phyloP scores from a whole-genome alignment of 2,113 vertebrate species.

The Candoia aspera region DNA sequence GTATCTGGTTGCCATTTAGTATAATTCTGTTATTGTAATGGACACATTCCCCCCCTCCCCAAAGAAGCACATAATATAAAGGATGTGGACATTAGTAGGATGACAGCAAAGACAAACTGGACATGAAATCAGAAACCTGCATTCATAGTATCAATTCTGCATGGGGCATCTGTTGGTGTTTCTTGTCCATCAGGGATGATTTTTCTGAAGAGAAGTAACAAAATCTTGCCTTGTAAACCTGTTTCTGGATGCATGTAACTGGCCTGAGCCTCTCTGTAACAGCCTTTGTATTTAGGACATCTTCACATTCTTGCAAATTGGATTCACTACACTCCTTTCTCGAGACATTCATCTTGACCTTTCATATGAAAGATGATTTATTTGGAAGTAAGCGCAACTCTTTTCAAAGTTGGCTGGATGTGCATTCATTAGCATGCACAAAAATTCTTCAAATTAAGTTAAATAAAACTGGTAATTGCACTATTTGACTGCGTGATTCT shows the following conservation, averaged over 20 bases:
- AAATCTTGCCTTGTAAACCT: not conserved
- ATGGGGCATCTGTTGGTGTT: not conserved
- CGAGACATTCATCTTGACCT: not conserved
- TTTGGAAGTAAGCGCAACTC: not conserved
- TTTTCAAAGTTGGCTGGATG: slow-evolving; percentile 4
- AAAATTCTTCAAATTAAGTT: slow-evolving; percentile 23
- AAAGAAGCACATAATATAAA: not conserved
- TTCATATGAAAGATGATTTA: slow-evolving; percentile 15
- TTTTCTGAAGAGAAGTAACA: not conserved
- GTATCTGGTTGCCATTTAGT: not conserved
- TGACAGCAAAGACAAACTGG: not conserved
- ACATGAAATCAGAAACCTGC: not conserved
- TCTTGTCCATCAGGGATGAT: not conserved
- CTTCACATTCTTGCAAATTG: slow-evolving; percentile 1
- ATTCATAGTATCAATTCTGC: not conserved
- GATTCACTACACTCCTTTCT: not conserved
- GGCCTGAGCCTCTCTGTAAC: not conserved
- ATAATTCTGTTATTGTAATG: not conserved
- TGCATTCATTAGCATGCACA: slow-evolving; percentile 37
- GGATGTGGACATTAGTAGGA: not conserved
- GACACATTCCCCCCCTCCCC: not conserved
- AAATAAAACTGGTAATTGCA: slow-evolving; percentile 36
- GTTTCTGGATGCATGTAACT: not conserved
- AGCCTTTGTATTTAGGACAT: not conserved
- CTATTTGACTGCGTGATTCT: slow-evolving; percentile 33